Base-by-base conservation (phyloP, 1,140 invertebrate species). In the Micrasema minimum region DNA sequence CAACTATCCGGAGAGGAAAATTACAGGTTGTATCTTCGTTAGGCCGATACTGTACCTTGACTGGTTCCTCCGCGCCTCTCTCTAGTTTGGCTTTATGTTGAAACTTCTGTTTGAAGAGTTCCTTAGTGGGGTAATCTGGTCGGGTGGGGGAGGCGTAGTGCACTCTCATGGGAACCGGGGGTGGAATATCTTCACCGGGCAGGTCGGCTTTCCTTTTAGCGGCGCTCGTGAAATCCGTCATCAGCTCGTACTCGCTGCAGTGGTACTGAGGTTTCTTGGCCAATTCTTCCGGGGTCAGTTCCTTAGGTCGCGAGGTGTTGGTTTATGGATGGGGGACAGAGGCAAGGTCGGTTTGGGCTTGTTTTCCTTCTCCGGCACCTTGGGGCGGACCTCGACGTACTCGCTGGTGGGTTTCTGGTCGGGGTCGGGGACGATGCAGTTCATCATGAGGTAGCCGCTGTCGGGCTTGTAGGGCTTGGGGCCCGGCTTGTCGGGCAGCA, bases 361-460 rank as follows among this genome's bases (percentile, higher is more conserved):
- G 26, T 43, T 69, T 11, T 74, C 69, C 18, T 70, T 41, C 18
- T 76, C 75, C 7, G 74, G 71, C 5, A 75, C 37, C 31, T 69
- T 74, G n/a, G 73, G 78, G 50, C 80, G 77, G 37, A 82, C 79
- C 64, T 80, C 76, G 12, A 83, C 80, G 73, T 83, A 83, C 76
- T 83, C 80, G 71, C 79, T 78, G 62, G 76, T 72, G 2, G 71
- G 57, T 23, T 67, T 70, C 23, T 64, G 59, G 20, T 7, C 41
- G 16, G 10, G 61, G 20, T 2, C 48, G 65, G 14, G 50, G 46
- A 80, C 81, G 45, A 82, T 75, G 51, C 81, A 81, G 10, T 80
- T 79, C 82, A 85, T 84, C 55, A 80, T 79, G 46, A 85, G 78
- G 74, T 85, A 85, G 1, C 81, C 82, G 76, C 79, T 81, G 48